Evolutionary conservation across 64 coral and sea anemone genomes (phyloP).

Genomic region (Orbicella faveolata): DNA sequence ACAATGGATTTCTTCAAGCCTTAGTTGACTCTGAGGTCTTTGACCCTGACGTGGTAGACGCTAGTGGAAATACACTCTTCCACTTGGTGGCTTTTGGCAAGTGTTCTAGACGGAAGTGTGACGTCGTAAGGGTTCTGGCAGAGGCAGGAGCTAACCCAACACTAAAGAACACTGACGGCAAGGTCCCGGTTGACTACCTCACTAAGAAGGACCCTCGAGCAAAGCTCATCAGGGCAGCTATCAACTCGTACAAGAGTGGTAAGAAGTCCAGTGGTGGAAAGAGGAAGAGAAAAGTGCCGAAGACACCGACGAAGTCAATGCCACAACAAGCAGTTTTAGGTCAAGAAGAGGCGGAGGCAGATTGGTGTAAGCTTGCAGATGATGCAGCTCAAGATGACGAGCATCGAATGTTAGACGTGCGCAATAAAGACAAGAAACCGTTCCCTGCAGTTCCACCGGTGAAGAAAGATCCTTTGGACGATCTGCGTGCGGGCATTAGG

Average conservation of each 20-base stretch:
- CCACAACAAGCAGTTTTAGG: neutral
- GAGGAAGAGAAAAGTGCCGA: constrained; percentile 1
- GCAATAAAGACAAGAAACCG: constrained; percentile 11
- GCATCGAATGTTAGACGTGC: neutral
- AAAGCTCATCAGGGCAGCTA: constrained; percentile 1
- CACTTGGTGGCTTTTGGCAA: constrained; percentile 22
- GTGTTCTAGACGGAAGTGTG: constrained; percentile 19
- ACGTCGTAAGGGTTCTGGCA: neutral
- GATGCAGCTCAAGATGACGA: neutral
- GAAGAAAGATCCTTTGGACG: constrained; percentile 19
- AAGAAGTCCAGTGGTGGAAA: constrained; percentile 26
- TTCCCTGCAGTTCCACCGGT: neutral
- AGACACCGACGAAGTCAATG: neutral
- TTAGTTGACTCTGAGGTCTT: constrained; percentile 19
- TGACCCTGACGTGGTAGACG: constrained; percentile 15
- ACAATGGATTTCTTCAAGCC: neutral
- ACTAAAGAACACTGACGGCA: constrained; percentile 38
- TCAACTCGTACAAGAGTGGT: constrained; percentile 8
- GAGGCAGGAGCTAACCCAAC: constrained; percentile 33
- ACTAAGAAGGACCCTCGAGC: constrained; percentile 37
- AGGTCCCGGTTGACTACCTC: constrained; percentile 2
- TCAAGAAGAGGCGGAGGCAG: constrained; percentile 8
- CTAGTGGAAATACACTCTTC: constrained; percentile 21
- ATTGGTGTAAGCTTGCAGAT: constrained; percentile 22
- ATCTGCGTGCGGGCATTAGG: neutral